Evolutionary conservation across 2,888 invertebrate species (phyloP).

Genomic region (Neocrepidodera transversa): DNA sequence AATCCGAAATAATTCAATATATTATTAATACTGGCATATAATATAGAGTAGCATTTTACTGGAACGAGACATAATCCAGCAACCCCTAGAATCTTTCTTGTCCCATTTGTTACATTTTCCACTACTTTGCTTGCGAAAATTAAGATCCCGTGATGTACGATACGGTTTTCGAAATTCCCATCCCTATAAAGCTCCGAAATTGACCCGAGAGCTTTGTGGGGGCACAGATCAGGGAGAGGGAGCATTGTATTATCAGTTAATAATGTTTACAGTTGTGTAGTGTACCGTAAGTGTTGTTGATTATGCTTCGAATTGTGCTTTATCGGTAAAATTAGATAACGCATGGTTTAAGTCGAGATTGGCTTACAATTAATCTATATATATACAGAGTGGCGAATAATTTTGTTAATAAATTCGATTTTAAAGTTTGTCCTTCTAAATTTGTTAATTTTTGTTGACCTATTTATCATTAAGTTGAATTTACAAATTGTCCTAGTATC

Average conservation of each 20-base stretch:
- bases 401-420: no score
- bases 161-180: constrained; percentile 22
- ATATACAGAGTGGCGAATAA: no score
- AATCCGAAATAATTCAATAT: no score
- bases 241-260: background rate
- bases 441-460: no score
- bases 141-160: constrained; percentile 22
- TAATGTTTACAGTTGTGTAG: background rate
- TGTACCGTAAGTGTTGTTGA: constrained; percentile 12
- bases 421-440: no score
- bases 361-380: no score
- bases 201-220: constrained; percentile 16
- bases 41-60: constrained; percentile 33
- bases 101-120: constrained; percentile 39
- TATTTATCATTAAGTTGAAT: no score
- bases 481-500: no score
- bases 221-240: background rate
- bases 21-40: background rate
- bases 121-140: constrained; percentile 31
- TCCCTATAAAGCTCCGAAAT: constrained; percentile 11
- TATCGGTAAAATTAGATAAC: no score
- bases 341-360: no score
- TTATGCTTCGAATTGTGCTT: no score
- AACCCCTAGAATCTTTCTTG: constrained; percentile 37
- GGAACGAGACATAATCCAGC: constrained; percentile 38